Conservation (phyloP, 1,140 invertebrate species). For the Orussus abietinus region DNA sequence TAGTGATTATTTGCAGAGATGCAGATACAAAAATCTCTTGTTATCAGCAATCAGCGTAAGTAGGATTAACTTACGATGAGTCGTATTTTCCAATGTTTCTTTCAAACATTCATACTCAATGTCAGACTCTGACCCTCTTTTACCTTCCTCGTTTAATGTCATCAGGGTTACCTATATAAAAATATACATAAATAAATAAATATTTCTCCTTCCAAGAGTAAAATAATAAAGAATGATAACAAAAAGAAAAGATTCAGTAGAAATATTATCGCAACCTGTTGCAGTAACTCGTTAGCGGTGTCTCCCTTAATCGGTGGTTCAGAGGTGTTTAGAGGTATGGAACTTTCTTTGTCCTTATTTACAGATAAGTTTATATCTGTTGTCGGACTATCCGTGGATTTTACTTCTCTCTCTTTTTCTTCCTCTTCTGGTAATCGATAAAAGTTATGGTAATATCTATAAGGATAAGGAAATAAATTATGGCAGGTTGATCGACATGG, state of each 20-base stretch:
- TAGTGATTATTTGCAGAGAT: too few relatives aligned
- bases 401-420: slow-evolving; percentile 18
- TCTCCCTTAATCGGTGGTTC: slow-evolving; percentile 32
- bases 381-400: too few relatives aligned
- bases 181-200: too few relatives aligned
- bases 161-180: slow-evolving; percentile 44
- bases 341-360: slow-evolving; percentile 28
- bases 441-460: slow-evolving; percentile 57
- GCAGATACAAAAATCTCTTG: too few relatives aligned
- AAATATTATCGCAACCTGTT: slow-evolving; percentile 30
- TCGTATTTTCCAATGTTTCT: background rate
- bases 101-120: slow-evolving; percentile 1
- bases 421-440: slow-evolving; percentile 50
- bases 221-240: slow-evolving; percentile 10
- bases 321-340: slow-evolving; percentile 19
- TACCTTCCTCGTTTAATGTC: slow-evolving; percentile 47
- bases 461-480: slow-evolving; percentile 8
- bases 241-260: slow-evolving; percentile 3
- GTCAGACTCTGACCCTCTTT: slow-evolving; percentile 16
- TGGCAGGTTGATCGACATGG: slow-evolving; percentile 6
- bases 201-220: too few relatives aligned
- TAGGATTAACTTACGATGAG: background rate
- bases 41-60: too few relatives aligned
- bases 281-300: slow-evolving; percentile 38
- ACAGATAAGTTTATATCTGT: slow-evolving; percentile 29